phyloP scores from a whole-genome alignment of 2,113 vertebrate genomes.

The Brachyhypopomus gauderio region DNA sequence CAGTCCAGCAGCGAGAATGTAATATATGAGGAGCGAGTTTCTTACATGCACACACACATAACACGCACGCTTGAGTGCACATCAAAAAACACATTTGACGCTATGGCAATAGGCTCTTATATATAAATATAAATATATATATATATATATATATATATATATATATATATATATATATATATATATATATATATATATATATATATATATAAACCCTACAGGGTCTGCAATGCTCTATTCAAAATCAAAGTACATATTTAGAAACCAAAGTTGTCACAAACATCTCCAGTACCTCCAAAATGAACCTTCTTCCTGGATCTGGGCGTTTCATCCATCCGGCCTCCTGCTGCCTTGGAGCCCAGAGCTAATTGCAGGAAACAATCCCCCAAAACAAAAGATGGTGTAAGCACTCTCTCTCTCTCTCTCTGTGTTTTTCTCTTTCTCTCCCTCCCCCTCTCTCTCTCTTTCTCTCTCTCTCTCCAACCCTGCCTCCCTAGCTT shows the following conservation, averaged over 20 bases:
- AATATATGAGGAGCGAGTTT: no score
- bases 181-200: no score
- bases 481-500: slow-evolving; percentile 30
- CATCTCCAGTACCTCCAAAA: slow-evolving; percentile 63
- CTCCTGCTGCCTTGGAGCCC: slow-evolving; percentile 31
- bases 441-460: slow-evolving; percentile 18
- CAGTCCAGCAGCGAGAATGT: no score
- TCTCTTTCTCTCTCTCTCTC: slow-evolving; percentile 50
- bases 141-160: no score
- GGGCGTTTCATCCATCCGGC: slow-evolving; percentile 61
- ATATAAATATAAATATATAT: neutral
- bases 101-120: neutral
- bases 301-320: slow-evolving; percentile 67
- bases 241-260: neutral
- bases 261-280: slow-evolving; percentile 17
- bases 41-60: neutral
- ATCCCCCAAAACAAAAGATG: slow-evolving; percentile 32
- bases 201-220: neutral
- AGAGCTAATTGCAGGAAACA: slow-evolving; percentile 34
- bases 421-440: neutral
- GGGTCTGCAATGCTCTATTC: neutral
- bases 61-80: neutral
- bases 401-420: slow-evolving; percentile 23
- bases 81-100: neutral
- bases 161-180: neutral